Base-by-base conservation (phyloP, 2,797 vertebrate genomes). In the Enteromius fasciolatus region DNA sequence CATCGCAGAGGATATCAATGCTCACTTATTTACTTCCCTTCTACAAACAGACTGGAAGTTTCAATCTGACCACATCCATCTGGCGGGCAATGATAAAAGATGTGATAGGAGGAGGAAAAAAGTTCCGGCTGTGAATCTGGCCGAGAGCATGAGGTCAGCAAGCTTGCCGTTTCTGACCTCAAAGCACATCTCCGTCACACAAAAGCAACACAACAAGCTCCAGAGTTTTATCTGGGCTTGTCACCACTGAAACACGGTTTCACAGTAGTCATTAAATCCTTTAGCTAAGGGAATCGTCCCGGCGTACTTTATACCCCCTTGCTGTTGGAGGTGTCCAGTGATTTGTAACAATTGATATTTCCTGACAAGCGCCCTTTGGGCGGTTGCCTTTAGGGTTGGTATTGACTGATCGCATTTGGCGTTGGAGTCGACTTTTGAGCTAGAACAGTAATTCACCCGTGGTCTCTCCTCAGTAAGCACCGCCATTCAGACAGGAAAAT, bases 331-430 rank as follows among this genome's bases (percentile, higher is more conserved):
- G 59, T 75, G 80, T 61, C 72, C 23, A 52, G 72, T 76, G 80
- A 75, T 82, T 75, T 82, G 61, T 66, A 76, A 54, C 80, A 82
- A 75, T 75, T 76, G 80, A 82, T 76, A 75, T 82, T 82, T 76
- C 80, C 72, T 57, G 80, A 82, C 80, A 76, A 54, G 48, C 75
- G 33, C 67, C 80, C 72, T 82, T 66, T 75, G 80, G 70, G 80
- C 44, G 11, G 28, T 75, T 81, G 72, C 48, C 80, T 82, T 66
- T 67, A 68, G 80, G 72, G 46, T 52, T 57, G 80, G 72, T 82
- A 82, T 82, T 82, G 80, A 82, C 48, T 44, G 80, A 75, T 76
- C 59, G 11, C 48, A 46, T 82, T 82, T 75, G 80, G 80, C 61
- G 20, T 78, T 61, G 12, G 25, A 80, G 73, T 66, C 46, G 7